Evolutionary conservation across 2,888 invertebrate genomes (phyloP), one percentile per base, ranked within the genome.

Genomic region (Drosophila buzzatii): DNA sequence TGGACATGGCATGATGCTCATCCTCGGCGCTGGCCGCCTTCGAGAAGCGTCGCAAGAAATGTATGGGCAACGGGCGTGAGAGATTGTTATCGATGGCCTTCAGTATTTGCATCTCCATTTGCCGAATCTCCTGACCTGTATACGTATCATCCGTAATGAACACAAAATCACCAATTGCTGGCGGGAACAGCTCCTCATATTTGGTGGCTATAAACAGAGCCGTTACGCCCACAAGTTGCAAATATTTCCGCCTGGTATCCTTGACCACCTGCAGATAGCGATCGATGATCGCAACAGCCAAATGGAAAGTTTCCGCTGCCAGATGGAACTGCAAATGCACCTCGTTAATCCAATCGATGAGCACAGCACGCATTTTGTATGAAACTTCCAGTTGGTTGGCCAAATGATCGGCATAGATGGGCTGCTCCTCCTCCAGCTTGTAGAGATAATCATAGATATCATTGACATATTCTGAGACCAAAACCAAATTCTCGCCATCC

Each of bases 301-400:
- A 93, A 92, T 98, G 98, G 72, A 98, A 95, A 10, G 99, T 99
- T 93, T 99, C 99, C 62, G 96, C 95, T 20, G 96, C 94, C 61
- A 98, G 94, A 75, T 96, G 96, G 93, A 98, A 99, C 90, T 97
- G 96, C 57, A 95, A 93, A 84, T 98, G 98, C 10, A 99, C 98
- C 90, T 98, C 98, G 18, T 98, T 96, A 60, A 99, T 94, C 99
- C 99, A 99, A 92, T 99, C 98, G 70, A 99, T 94, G 18, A 99
- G 94, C 55, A 98, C 96, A 16, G 96, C 94, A 73, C 99, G 95
- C 98, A 99, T 99, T 87, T 96, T 96, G 1, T 96, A 95, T 14
- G 96, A 97, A 14, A 98, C 94, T 77, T 93, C 92, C 51, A 79
- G 93, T 93, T 96, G 96, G 41, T 95, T 95, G 51, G 94, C 94